Base-by-base conservation (phyloP, 1,140 invertebrate genomes). In the Chrysoperla carnea region DNA sequence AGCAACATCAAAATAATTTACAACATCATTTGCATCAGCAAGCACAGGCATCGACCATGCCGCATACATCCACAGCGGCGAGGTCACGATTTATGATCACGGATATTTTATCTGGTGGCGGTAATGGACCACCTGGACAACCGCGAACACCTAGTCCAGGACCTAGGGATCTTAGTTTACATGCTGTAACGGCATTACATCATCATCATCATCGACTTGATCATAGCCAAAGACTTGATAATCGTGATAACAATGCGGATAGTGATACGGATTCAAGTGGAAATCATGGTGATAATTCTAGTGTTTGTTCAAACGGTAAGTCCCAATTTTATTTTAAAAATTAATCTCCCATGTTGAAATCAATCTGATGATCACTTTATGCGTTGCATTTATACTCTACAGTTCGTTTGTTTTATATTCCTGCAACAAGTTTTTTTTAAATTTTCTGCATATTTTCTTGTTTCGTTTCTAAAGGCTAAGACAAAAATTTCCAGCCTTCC, bases 51-150 rank as follows among this genome's bases (percentile, higher is more conserved):
- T 8, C 12, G 13, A 15, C 15, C n/a, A 37, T 37, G 15, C 12
- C 36, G 13, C 36, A 37, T 13, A 13, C 12, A 15, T 17, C 59
- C 40, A 60, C 31, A 33, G 31, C 73, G 35, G 70, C 78, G 37
- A 68, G 78, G 39, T 81, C 78, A 14, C 65, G 78, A 35, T 84
- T 82, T 60, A 82, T 82, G 80, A 82, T 82, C 62, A 82, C 77
- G 36, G 79, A 84, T 50, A 82, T 84, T 42, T 62, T 82, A 41
- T 77, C 76, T 39, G 73, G 69, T 6, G 73, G 68, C 48, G 60
- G 66, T 31, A 40, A 31, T 38, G 33, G 33, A 37, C 14, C 78
- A 37, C 61, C 77, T 37, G 73, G 75, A 15, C 70, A 68, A 5
- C 29, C 23, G 12, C 42, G 59, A 43, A 58, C 57, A n/a, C 60